Conservation (phyloP, 2,797 vertebrate genomes). For the Tinamus major region DNA sequence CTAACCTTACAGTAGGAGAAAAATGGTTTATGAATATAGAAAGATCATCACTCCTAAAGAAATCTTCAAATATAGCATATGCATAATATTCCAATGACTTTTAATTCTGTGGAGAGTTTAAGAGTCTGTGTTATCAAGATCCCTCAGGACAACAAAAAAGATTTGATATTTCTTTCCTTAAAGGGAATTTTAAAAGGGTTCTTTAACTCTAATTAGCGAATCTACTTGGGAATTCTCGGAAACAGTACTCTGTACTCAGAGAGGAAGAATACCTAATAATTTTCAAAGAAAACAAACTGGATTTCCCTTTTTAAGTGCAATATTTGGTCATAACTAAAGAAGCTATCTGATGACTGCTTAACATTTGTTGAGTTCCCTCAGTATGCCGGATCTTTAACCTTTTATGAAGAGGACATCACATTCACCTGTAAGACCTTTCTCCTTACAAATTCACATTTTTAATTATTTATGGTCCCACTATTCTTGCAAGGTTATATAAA, state of each 20-base stretch:
- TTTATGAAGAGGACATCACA: neutral
- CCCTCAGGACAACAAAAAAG: slow-evolving; percentile 45
- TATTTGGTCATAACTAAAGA: neutral
- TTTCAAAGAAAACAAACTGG: slow-evolving; percentile 29
- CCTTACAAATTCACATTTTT: neutral
- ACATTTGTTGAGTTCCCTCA: neutral
- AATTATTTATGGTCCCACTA: neutral
- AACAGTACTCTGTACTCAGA: neutral
- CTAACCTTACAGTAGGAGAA: neutral
- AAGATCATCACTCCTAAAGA: slow-evolving; percentile 33
- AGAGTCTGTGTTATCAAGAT: slow-evolving; percentile 60
- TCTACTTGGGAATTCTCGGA: slow-evolving; percentile 54
- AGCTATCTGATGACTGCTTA: neutral
- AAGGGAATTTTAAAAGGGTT: slow-evolving; percentile 64
- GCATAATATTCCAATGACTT: slow-evolving; percentile 47
- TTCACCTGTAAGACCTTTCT: neutral
- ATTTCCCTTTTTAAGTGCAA: neutral
- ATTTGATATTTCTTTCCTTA: slow-evolving; percentile 50
- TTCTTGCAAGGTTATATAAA: neutral
- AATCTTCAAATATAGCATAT: slow-evolving; percentile 33
- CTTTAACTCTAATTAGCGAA: slow-evolving; percentile 59
- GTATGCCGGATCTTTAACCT: neutral
- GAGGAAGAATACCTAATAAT: neutral
- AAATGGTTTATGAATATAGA: slow-evolving; percentile 28
- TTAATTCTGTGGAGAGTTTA: slow-evolving; percentile 52